These are phyloP conservation scores for Celastrina argiolus DNA, from an alignment of 2,888 invertebrate genomes.

Conservation along the genomic window DNA sequence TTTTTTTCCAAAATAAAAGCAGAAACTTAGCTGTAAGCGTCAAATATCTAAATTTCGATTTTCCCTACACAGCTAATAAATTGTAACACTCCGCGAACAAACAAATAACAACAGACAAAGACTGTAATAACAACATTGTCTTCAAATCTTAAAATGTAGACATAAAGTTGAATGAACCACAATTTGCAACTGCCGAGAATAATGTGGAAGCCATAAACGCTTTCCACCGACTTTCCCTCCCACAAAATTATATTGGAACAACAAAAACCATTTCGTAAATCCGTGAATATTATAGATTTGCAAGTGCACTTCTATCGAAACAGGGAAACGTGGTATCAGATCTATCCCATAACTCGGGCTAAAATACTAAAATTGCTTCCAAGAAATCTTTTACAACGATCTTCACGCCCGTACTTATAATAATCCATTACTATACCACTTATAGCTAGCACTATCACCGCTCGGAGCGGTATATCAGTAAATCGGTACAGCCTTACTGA, in stretches of 20 bases:
- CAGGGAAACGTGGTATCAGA: constrained; percentile 70
- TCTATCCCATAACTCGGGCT: constrained; percentile 70
- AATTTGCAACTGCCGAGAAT: constrained; percentile 21
- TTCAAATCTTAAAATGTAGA: constrained; percentile 26
- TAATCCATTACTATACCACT: constrained; percentile 73
- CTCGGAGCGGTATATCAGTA: constrained; percentile 39
- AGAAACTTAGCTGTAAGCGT: background rate
- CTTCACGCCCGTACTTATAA: constrained; percentile 74
- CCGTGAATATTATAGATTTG: constrained; percentile 33
- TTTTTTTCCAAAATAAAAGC: background rate
- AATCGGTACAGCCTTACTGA: constrained; percentile 38
- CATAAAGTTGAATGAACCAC: constrained; percentile 25
- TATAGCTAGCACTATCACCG: constrained; percentile 65
- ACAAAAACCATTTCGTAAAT: constrained; percentile 21
- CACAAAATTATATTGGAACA: constrained; percentile 19
- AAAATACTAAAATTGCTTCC: constrained; percentile 73
- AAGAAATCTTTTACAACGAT: constrained; percentile 68
- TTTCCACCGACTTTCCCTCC: constrained; percentile 18
- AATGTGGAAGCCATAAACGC: background rate
- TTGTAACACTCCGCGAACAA: background rate
- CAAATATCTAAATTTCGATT: background rate
- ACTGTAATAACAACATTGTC: constrained; percentile 4
- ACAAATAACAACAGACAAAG: background rate
- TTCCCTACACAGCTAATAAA: background rate
- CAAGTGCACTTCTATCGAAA: constrained; percentile 53